Base-by-base conservation (phyloP, 2,797 vertebrate genomes). In the Eremophila alpestris region DNA sequence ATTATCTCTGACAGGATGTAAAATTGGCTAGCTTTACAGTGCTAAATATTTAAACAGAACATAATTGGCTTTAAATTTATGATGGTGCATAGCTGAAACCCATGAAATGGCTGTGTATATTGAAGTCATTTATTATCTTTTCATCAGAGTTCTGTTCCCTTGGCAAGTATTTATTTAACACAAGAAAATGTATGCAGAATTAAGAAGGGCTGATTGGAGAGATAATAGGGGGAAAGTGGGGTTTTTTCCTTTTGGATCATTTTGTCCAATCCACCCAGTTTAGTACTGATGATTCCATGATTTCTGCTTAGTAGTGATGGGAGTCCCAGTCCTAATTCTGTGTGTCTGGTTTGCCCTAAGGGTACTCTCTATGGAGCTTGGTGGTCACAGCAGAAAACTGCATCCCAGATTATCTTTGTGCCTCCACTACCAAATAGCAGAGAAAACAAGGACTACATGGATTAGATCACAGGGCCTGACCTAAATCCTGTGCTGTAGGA, bases 11-110 rank as follows among this genome's bases (percentile, higher is more conserved):
- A 90, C 94, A 96, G 87, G 87, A 91, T 95, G 83, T 91, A 93
- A 93, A 91, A 95, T 83, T 82, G 89, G 76, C 74, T 86, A 90
- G 74, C 83, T 95, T 90, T 95, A 86, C 92, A 77, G 80, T 51
- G 41, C 82, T 92, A 96, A 97, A 96, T 95, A 92, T 96, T 96
- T 95, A 94, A 96, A 88, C 55, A 90, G 89, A 75, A 88, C 85
- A 58, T 94, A 96, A 96, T 90, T 96, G 59, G 87, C 79, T 96
- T 93, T 93, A 94, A 93, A 94, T 94, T 82, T 93, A 95, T 83
- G 80, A 48, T 60, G 54, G 45, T 26, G 64, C 60, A 49, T 63
- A 94, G 94, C 89, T 93, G 92, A 88, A 90, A 83, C 49, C 51
- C 70, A 29, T 79, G 87, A 92, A 96, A 94, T 84, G 49, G 70